These are phyloP conservation scores for Mycteria americana DNA, from an alignment of 2,797 vertebrate genomes.

Conservation along the genomic window DNA sequence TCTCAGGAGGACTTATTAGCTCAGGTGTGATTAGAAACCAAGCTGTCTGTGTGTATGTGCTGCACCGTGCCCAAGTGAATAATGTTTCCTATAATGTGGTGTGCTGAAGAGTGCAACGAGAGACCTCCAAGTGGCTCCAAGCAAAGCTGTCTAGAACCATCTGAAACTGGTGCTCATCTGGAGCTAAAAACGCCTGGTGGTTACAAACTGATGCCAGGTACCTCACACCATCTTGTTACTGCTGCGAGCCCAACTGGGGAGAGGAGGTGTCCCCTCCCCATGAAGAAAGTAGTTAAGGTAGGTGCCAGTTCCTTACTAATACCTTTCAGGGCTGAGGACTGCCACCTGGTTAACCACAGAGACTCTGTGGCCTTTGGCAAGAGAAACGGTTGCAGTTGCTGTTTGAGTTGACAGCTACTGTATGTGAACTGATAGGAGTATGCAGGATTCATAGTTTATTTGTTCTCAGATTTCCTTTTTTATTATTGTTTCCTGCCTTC, in stretches of 20 bases:
- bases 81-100: background rate
- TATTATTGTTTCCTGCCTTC: background rate
- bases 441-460: background rate
- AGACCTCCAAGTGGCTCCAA: background rate
- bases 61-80: background rate
- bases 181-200: background rate
- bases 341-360: background rate
- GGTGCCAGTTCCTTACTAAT: background rate
- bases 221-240: background rate
- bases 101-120: background rate
- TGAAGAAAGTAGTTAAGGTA: background rate
- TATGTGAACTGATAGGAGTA: background rate
- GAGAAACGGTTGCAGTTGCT: background rate
- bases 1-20: conserved; percentile 58
- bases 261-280: background rate
- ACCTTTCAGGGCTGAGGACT: background rate
- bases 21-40: conserved; percentile 61
- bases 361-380: background rate
- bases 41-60: background rate
- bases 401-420: background rate
- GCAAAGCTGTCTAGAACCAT: background rate
- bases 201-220: background rate
- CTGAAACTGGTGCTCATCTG: background rate
- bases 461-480: background rate
- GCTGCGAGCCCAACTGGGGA: background rate